Evolutionary conservation across 2,797 vertebrate species (phyloP), one percentile per base, ranked within the genome.

Genomic region (Microtus agrestis): DNA sequence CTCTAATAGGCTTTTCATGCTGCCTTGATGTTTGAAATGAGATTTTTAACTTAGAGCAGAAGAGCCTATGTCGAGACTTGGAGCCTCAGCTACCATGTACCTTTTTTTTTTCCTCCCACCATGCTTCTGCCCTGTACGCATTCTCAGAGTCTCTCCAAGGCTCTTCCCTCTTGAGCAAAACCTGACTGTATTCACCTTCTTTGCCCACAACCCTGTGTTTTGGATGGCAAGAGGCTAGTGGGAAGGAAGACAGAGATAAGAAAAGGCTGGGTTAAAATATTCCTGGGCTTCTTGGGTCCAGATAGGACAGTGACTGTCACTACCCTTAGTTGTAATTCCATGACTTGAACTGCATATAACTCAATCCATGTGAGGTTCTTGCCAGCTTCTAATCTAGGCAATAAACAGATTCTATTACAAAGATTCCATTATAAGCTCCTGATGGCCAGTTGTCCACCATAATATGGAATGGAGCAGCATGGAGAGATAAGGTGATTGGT

Each of bases 61-160:
- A 29, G 1, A 40, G 5, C 3, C 6, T 56, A 40, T 87, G 34
- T 19, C 25, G 17, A 17, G 46, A 31, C 27, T 5, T 23, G 9
- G 12, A n/a, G 11, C 6, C 63, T 89, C 7, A 0, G 12, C 12
- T 88, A 31, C 11, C 7, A 1, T 3, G 56, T 1, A 0, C 29
- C 46, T 4, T 61, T 54, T 31, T 4, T 61, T 54, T 31, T 6
- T 74, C 7, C 25, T 61, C 19, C 48, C 10, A 12, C 4, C 21
- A 6, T 46, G 9, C 48, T 11, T 19, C 2, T 84, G 37, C 43
- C 61, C n/a, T n/a, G 15, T 4, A 40, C 51, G 21, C 4, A 0
- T 76, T 69, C 46, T 73, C 23, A 31, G 3, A 17, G 19, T 17
- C 2, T 54, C 3, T 69, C 29, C 6, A 51, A 1, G 14, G 2